phyloP scores from a whole-genome alignment of 2,797 vertebrate genomes.

The Tenualosa thibaudeaui region DNA sequence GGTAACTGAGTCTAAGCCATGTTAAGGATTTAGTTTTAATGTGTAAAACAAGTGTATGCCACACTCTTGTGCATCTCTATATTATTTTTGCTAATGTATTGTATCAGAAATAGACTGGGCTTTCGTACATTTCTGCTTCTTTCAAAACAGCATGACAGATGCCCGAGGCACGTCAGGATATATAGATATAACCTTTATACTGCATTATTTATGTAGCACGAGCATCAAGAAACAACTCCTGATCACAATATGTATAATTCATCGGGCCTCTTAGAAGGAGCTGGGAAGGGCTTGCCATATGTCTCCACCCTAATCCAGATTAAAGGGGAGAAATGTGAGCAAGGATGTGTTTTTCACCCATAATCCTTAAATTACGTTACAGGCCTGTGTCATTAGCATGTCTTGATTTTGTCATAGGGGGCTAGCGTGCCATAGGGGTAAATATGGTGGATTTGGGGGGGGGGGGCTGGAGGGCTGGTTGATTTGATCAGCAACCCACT shows the following conservation, averaged over 20 bases:
- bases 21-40: not conserved
- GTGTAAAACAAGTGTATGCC: not conserved
- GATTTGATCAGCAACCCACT: conserved; percentile 50
- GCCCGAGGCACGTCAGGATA: conserved; percentile 33
- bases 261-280: conserved; percentile 31
- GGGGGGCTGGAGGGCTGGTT: not conserved
- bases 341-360: conserved; percentile 45
- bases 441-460: not conserved
- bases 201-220: conserved; percentile 56
- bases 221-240: conserved; percentile 50
- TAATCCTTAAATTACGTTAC: conserved; percentile 55
- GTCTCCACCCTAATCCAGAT: conserved; percentile 48
- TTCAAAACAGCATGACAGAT: conserved; percentile 27
- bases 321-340: conserved; percentile 50
- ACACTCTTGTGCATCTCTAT: not conserved
- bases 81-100: not conserved
- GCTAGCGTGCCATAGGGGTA: not conserved
- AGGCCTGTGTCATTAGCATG: conserved; percentile 50
- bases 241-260: conserved; percentile 56
- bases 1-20: not conserved
- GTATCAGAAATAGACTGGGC: not conserved
- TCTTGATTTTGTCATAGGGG: conserved; percentile 48
- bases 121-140: not conserved
- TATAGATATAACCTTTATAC: conserved; percentile 48
- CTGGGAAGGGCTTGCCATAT: conserved; percentile 43